Evolutionary conservation across 2,888 invertebrate genomes (phyloP).

Genomic region (Hyppa rectilinea): DNA sequence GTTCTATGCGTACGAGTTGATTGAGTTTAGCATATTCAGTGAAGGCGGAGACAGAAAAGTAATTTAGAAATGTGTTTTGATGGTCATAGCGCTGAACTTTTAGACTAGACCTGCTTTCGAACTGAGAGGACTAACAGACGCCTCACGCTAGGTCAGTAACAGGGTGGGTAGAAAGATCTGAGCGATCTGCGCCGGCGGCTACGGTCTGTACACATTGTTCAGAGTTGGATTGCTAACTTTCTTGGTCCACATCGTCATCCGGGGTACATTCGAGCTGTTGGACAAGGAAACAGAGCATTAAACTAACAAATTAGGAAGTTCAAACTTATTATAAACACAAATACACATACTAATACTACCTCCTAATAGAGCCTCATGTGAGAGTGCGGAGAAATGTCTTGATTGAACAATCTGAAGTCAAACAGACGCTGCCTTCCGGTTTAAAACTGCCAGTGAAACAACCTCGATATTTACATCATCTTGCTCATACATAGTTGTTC

Average conservation of each 20-base stretch:
- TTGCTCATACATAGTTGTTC: background rate
- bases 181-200: background rate
- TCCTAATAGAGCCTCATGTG: background rate
- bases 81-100: slow-evolving; percentile 16
- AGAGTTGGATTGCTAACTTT: slow-evolving; percentile 37
- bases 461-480: slow-evolving; percentile 10
- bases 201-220: slow-evolving; percentile 41
- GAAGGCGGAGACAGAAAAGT: slow-evolving; percentile 6
- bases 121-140: slow-evolving; percentile 22
- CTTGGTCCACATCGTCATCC: slow-evolving; percentile 52
- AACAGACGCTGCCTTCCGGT: background rate
- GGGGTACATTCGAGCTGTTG: slow-evolving; percentile 34
- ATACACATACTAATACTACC: background rate
- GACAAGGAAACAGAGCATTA: slow-evolving; percentile 45
- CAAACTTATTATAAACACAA: background rate
- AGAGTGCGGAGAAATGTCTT: background rate
- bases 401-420: background rate
- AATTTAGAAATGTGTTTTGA: slow-evolving; percentile 29
- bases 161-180: slow-evolving; percentile 14
- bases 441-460: slow-evolving; percentile 9
- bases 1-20: slow-evolving; percentile 39
- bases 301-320: slow-evolving; percentile 35
- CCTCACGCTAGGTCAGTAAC: slow-evolving; percentile 31
- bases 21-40: slow-evolving; percentile 33
- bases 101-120: slow-evolving; percentile 33